Evolutionary conservation across 2,797 vertebrate genomes (phyloP).

Genomic region (Cetoscarus ocellatus): DNA sequence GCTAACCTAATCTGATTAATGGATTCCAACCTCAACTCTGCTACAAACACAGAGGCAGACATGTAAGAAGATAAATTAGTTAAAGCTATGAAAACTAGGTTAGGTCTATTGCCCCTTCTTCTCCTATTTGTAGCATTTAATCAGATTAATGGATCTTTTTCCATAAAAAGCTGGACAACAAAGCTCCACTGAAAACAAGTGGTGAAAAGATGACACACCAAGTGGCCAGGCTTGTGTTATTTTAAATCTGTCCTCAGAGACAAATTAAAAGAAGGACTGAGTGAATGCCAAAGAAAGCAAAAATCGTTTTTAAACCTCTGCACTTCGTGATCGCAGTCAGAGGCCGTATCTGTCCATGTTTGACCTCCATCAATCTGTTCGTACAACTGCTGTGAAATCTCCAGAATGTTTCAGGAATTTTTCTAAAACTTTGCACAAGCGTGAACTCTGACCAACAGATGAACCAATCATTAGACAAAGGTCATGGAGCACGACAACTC

Average conservation of each 20-base stretch:
- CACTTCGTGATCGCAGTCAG: too few species aligned
- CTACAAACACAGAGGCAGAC: slow-evolving; percentile 35
- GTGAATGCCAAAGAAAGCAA: background rate
- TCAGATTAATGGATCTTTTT: slow-evolving; percentile 52
- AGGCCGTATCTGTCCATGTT: too few species aligned
- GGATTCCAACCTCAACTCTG: slow-evolving; percentile 46
- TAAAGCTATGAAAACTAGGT: slow-evolving; percentile 43
- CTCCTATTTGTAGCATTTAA: slow-evolving; percentile 40
- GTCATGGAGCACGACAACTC: too few species aligned
- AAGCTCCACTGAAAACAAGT: background rate
- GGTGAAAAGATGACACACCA: slow-evolving; percentile 23
- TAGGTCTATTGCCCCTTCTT: slow-evolving; percentile 36
- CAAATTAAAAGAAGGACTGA: slow-evolving; percentile 12
- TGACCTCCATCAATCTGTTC: too few species aligned
- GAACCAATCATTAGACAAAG: too few species aligned
- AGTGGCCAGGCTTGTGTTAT: slow-evolving; percentile 10
- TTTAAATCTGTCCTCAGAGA: background rate
- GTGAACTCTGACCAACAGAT: too few species aligned
- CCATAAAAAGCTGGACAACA: slow-evolving; percentile 19
- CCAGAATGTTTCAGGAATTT: too few species aligned
- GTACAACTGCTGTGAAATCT: too few species aligned
- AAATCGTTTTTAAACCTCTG: background rate
- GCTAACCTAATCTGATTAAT: slow-evolving; percentile 70
- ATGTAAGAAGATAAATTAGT: slow-evolving; percentile 43
- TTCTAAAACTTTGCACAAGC: too few species aligned